Base-by-base conservation (phyloP, 2,113 vertebrate genomes). In the Chloropsis cyanopogon region DNA sequence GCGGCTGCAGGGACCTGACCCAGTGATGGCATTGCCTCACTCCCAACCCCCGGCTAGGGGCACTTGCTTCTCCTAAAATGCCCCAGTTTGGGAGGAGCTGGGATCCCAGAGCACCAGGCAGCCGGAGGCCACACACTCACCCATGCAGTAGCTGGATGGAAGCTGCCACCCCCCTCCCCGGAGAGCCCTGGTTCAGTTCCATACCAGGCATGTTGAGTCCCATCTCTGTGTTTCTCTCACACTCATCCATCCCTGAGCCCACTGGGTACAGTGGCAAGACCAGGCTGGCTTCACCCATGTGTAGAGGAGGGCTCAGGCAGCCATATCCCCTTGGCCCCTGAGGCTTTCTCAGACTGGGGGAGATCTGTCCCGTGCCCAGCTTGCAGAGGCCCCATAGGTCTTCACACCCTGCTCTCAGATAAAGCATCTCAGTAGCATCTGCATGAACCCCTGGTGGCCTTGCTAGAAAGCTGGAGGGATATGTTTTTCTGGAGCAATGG, bases 261-360 rank as follows among this genome's bases (percentile, higher is more conserved):
- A 1, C 72, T 5, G 10, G 71, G 84, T 61, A 73, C 60, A 49
- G 41, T 37, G 37, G n/a, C 1, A 2, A 84, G 83, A 29, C 56
- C 0, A 0, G 28, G 56, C 9, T 57, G 70, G 35, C 64, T 91
- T 84, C 2, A 0, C 28, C 63, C 4, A 0, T 1, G 1, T 12
- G 4, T 4, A 26, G 15, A 59, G 57, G 61, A 47, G 82, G 57
- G 37, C 31, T 77, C 53, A 50, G 69, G 70, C 42, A 94, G 66
- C 82, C 63, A 4, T 0, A 0, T 54, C 17, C 26, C 52, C 79
- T 47, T 56, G 7, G 1, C 31, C 37, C 37, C 14, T 2, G 0
- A 70, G 37, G 44, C 69, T 79, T 71, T 44, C 77, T 47, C 7
- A 0, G 4, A 1, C 2, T 9, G 4, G 7, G 21, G 9, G 23